Base-by-base conservation (phyloP, 2,797 vertebrate genomes). In the Xiphophorus birchmanni region DNA sequence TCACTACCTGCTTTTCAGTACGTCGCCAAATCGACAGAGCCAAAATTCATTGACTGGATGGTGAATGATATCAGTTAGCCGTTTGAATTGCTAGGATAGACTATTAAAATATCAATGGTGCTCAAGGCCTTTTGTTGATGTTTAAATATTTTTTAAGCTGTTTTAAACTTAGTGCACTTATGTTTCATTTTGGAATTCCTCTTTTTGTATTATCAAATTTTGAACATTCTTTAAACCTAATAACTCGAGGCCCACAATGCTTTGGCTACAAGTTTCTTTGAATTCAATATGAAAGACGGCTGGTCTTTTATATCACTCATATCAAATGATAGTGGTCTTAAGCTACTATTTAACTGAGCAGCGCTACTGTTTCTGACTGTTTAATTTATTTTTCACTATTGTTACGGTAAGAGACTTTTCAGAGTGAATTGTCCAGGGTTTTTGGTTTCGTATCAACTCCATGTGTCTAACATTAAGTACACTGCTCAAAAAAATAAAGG, bases 61-160 rank as follows among this genome's bases (percentile, higher is more conserved):
- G 11, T 73, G 45, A 29, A 50, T 74, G 9, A 37, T 37, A 74
- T 74, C 15, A 73, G 17, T 35, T 48, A 18, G 44, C 60, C 18
- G 45, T 58, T 10, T 52, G 69, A 32, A 26, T 63, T 32, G 81
- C 54, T 78, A 44, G 45, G 52, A 83, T 42, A 74, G 37, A 45
- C 40, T 48, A 52, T 15, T 60, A 17, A 73, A 67, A 26, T 44
- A 11, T 3, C 18, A 32, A 15, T 29, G 15, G 15, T 37, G 17
- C 18, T 67, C 35, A 40, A 37, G 17, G 35, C 35, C 35, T 21
- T 67, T 37, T 40, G 35, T 37, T 67, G 17, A 40, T 17, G 6
- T n/a, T n/a, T 1, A 72, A 65, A 65, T 18, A 8, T 37, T 65
- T 63, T 63, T 18, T 65, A 37, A 40, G 17, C 17, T 40, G 18